Percentiles rank a stretch among this genome's conserved stretches.
Evolutionary conservation across 2,888 invertebrate genomes (phyloP).

Genomic region (Oxytorus armatus): DNA sequence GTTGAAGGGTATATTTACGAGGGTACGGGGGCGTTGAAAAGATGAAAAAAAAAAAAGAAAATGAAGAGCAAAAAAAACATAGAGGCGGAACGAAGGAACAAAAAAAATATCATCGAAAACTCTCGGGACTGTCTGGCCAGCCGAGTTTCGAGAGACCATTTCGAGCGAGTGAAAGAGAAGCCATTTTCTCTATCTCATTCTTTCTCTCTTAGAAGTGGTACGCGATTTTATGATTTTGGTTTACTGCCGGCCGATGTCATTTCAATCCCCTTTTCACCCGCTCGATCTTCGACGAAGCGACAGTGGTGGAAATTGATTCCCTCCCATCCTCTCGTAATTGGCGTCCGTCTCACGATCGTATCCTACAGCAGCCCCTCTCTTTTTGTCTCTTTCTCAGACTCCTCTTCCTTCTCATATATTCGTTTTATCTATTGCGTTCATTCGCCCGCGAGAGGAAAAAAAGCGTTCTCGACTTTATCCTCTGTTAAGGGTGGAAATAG

Average conservation of each 20-base stretch:
- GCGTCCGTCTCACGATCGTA: constrained; percentile 64
- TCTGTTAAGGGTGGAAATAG: too few species aligned
- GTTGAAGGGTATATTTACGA: constrained; percentile 82
- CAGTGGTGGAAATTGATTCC: constrained; percentile 73
- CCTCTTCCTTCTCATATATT: constrained; percentile 40
- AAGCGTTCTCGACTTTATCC: constrained; percentile 60
- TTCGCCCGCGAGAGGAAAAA: constrained; percentile 16
- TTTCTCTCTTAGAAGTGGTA: constrained; percentile 36
- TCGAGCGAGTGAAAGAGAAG: not conserved
- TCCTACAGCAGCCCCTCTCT: constrained; percentile 24
- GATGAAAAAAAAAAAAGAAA: constrained; percentile 61
- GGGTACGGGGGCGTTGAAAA: constrained; percentile 70
- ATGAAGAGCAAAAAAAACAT: constrained; percentile 9
- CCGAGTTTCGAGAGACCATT: constrained; percentile 50
- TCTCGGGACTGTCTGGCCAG: constrained; percentile 6
- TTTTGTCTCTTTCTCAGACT: not conserved
- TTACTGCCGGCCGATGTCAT: constrained; percentile 3
- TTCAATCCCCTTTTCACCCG: constrained; percentile 34
- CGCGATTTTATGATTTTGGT: constrained; percentile 24
- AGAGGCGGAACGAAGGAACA: constrained; percentile 43
- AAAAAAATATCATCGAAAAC: constrained; percentile 70
- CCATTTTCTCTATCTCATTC: not conserved
- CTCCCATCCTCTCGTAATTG: constrained; percentile 68
- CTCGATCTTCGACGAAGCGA: constrained; percentile 19
- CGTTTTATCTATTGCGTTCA: constrained; percentile 12